phyloP scores from a whole-genome alignment of 2,113 vertebrate species.

The Craseonycteris thonglongyai region DNA sequence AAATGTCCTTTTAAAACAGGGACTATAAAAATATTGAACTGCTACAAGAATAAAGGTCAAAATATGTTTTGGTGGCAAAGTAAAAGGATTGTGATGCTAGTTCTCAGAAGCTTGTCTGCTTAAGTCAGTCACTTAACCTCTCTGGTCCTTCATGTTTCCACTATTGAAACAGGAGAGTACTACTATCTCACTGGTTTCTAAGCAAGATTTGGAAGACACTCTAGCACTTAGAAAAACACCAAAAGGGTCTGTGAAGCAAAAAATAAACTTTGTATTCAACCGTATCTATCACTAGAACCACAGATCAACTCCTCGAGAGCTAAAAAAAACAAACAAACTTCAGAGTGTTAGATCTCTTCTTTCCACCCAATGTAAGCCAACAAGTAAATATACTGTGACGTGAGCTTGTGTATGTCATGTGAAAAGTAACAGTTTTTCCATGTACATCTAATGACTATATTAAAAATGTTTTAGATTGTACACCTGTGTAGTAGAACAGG shows the following conservation, averaged over 20 bases:
- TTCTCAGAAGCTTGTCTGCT: not conserved
- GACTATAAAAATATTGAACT: not conserved
- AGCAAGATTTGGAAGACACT: not conserved
- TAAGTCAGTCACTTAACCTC: not conserved
- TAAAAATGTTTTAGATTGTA: conserved; percentile 4
- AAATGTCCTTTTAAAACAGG: not conserved
- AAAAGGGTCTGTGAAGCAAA: not conserved
- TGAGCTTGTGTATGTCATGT: too few species aligned
- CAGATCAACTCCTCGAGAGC: not conserved
- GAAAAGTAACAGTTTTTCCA: not conserved
- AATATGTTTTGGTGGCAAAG: not conserved
- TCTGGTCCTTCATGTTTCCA: too few species aligned
- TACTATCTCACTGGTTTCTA: not conserved
- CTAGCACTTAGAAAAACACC: not conserved
- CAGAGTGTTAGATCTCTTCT: not conserved
- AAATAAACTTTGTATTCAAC: not conserved
- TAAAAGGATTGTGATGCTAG: too few species aligned
- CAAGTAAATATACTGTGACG: not conserved
- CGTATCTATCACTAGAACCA: not conserved
- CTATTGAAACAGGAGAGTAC: not conserved
- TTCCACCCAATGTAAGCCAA: not conserved
- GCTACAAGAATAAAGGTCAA: not conserved
- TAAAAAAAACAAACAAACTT: not conserved
- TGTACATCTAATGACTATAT: not conserved
- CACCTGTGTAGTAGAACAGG: conserved; percentile 8